Conservation (phyloP, 2,797 vertebrate species). For the Myotis planiceps region DNA sequence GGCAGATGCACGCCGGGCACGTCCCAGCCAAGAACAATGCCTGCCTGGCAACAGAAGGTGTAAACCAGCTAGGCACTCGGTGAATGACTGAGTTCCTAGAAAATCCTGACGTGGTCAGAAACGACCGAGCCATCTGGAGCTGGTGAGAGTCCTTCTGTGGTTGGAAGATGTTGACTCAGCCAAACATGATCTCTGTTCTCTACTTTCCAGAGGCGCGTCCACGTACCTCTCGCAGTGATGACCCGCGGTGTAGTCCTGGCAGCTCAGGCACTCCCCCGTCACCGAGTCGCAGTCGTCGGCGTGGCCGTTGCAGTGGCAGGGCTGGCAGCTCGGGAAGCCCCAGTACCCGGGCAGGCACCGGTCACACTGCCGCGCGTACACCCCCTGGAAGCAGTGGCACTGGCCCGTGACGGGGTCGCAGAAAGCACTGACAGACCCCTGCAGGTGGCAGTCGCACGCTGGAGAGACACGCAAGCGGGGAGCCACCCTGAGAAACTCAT, state of each 20-base stretch:
- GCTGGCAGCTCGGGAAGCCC: conserved; percentile 95
- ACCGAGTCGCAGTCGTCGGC: conserved; percentile 90
- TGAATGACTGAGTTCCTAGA: background rate
- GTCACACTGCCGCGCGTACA: conserved; percentile 93
- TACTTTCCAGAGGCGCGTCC: accelerated
- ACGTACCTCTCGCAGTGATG: conserved; percentile 94
- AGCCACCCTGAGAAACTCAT: background rate
- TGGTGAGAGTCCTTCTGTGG: background rate
- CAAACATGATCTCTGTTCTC: background rate
- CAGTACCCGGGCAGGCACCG: conserved; percentile 94
- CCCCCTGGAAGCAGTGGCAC: conserved; percentile 92
- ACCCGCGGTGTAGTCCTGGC: conserved; percentile 92
- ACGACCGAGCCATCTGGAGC: background rate
- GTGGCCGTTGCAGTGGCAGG: conserved; percentile 95
- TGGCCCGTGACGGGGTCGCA: conserved; percentile 93
- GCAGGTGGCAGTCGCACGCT: conserved; percentile 93
- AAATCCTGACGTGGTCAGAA: background rate
- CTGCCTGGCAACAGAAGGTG: background rate
- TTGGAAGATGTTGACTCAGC: background rate
- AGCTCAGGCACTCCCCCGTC: conserved; percentile 91
- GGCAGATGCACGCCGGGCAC: accelerated
- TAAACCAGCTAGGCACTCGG: background rate
- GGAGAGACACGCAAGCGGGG: conserved; percentile 10
- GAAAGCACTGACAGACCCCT: conserved; percentile 91
- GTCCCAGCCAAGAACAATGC: background rate